Evolutionary conservation across 2,888 invertebrate species (phyloP), one percentile per base, ranked within the genome.

Genomic region (Netelia virgata): DNA sequence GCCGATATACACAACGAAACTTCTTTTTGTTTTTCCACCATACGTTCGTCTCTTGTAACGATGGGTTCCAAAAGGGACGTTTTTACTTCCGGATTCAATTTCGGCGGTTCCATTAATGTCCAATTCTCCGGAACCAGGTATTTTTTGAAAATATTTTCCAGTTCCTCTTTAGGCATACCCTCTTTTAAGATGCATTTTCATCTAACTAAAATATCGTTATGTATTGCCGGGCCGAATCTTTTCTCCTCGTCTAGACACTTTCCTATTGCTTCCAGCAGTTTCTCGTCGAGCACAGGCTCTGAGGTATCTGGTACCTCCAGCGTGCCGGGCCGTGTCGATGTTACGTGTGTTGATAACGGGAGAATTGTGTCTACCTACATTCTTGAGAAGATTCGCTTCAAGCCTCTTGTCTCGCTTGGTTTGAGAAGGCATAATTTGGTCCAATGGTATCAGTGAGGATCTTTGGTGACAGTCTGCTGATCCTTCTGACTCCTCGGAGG

Each of bases 111-210:
- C 53, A 83, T 64, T n/a, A 43, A 36, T 9, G 14, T 18, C 43
- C 80, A 83, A 61, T 86, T 86, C 47, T 83, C 74, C 10, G 83
- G 73, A 63, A 66, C 76, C 14, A 57, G 66, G 50, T 81, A 73
- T 72, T 81, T 84, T 53, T 76, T 61, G 10, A 74, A 76, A 28
- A 84, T 66, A 8, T 72, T 20, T 10, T 74, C 47, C 1, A 43
- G 28, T 69, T 83, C 79, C 53, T 79, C 69, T 14, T 53, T 82
- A 1, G 70, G 57, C 50, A 74, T 75, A 11, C 68, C 66, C 18
- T 68, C 75, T 43, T 68, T 75, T 1, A 59, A 16, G 59, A 81
- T 74, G 47, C 74, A 75, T 23, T 81, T 75, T 75, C 75, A 81
- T 61, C 75, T 66, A 36, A 81, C 0, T 11, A 73, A 64, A 43